Conservation (phyloP, 2,888 invertebrate species). For the Acleris holmiana region DNA sequence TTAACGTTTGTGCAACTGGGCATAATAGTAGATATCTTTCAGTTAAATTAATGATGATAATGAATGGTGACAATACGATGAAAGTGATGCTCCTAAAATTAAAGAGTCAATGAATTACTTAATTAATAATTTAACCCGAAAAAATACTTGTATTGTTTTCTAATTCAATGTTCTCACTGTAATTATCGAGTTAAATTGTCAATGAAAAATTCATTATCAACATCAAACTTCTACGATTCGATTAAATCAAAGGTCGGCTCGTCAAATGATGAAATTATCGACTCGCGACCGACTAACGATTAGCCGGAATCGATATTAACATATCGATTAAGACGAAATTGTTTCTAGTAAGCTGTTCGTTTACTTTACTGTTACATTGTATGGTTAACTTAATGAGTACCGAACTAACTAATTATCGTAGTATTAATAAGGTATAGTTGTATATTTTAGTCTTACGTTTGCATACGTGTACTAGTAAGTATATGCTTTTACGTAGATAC, state of each 20-base stretch:
- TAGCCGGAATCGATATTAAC: constrained; percentile 11
- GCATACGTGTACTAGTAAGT: no score
- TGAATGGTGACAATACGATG: no score
- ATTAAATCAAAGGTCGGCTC: not conserved
- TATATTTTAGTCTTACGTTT: no score
- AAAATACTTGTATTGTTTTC: not conserved
- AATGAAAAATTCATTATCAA: not conserved
- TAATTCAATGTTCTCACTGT: not conserved
- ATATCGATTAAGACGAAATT: constrained; percentile 10
- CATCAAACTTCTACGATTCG: not conserved
- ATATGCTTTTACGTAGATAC: no score
- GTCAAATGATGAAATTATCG: constrained; percentile 1
- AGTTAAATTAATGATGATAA: no score
- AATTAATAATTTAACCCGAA: not conserved
- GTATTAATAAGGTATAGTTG: no score
- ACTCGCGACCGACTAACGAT: constrained; percentile 10
- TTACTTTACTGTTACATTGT: not conserved
- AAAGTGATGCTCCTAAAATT: no score
- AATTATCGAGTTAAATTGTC: not conserved
- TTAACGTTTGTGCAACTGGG: no score
- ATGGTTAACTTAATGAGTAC: no score
- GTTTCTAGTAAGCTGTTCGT: not conserved
- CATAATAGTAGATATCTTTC: no score
- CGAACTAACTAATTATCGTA: no score
- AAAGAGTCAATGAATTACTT: no score